phyloP scores from a whole-genome alignment of 2,888 invertebrate genomes.

The Noctua janthina region DNA sequence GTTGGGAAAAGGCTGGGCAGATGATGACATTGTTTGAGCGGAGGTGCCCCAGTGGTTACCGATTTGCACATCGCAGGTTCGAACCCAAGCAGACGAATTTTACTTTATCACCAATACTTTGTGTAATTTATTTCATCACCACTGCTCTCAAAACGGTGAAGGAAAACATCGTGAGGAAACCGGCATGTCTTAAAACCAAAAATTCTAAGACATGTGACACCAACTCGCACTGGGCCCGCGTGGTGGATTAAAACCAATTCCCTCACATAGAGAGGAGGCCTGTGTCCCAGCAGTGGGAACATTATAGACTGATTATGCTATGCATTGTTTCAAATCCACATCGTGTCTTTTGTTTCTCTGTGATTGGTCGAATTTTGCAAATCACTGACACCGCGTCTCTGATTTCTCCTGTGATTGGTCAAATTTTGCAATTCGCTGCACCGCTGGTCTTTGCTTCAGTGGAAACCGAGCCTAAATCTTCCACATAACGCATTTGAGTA shows the following conservation, averaged over 20 bases:
- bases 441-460: neutral
- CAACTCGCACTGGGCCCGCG: neutral
- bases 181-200: neutral
- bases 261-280: neutral
- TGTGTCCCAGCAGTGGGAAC: neutral
- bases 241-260: too few species aligned
- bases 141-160: neutral
- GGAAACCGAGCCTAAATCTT: neutral
- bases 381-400: neutral
- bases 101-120: too few species aligned
- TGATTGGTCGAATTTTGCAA: neutral
- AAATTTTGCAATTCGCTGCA: neutral
- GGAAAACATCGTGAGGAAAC: neutral
- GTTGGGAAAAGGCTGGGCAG: too few species aligned
- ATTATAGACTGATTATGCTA: neutral
- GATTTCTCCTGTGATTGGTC: neutral
- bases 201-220: neutral
- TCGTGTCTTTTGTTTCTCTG: neutral
- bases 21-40: neutral
- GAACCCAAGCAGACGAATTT: neutral
- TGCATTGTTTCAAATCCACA: neutral
- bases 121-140: neutral
- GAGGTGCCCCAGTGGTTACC: neutral
- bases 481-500: conserved; percentile 23
- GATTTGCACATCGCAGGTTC: neutral